Evolutionary conservation across 2,797 vertebrate genomes (phyloP).

Genomic region (Cryptoblepharus egeriae): DNA sequence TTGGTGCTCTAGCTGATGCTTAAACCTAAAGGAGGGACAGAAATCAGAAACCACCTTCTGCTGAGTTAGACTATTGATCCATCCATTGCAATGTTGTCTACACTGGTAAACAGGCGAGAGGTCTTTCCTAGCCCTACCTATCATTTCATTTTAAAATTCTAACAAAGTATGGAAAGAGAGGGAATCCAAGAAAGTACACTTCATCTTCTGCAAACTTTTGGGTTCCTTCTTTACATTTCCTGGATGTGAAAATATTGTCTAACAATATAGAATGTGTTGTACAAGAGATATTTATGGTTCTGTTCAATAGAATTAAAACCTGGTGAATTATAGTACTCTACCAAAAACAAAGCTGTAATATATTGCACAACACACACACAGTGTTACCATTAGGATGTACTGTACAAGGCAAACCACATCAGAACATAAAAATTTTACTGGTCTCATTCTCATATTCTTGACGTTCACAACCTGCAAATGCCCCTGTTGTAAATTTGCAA

Average conservation of each 20-base stretch:
- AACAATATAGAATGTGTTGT: slow-evolving; percentile 46
- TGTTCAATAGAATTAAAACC: slow-evolving; percentile 60
- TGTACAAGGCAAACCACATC: slow-evolving; percentile 64
- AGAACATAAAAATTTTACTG: slow-evolving; percentile 72
- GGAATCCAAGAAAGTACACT: slow-evolving; percentile 36
- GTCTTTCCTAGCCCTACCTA: too few species aligned
- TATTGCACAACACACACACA: slow-evolving; percentile 26
- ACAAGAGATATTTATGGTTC: slow-evolving; percentile 65
- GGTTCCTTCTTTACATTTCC: slow-evolving; percentile 48
- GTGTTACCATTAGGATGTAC: slow-evolving; percentile 60
- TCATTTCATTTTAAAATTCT: slow-evolving; percentile 49
- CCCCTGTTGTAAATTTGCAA: slow-evolving; percentile 74
- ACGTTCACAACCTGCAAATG: slow-evolving; percentile 68
- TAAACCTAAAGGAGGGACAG: too few species aligned
- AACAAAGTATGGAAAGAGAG: neutral
- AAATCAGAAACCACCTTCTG: too few species aligned
- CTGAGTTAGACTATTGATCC: too few species aligned
- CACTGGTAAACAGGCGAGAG: too few species aligned
- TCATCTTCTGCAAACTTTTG: slow-evolving; percentile 44
- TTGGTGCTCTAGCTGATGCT: too few species aligned
- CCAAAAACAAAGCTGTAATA: slow-evolving; percentile 52
- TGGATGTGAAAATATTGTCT: slow-evolving; percentile 34
- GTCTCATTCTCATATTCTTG: slow-evolving; percentile 61
- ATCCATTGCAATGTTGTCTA: too few species aligned
- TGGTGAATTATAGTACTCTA: slow-evolving; percentile 58